Evolutionary conservation across 2,888 invertebrate genomes (phyloP), one percentile per base, ranked within the genome.

Genomic region (Vesta saturnalis): DNA sequence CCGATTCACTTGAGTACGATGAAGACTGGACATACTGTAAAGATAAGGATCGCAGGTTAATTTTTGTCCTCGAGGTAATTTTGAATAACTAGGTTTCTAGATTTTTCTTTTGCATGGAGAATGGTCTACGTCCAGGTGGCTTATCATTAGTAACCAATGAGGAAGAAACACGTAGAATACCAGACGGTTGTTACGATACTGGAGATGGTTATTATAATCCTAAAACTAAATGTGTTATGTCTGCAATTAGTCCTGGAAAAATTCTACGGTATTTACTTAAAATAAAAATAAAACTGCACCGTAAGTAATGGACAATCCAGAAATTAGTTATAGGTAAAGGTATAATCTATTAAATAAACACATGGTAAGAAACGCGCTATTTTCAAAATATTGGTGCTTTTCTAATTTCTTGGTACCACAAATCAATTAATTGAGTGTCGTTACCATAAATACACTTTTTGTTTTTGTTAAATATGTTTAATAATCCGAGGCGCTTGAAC

Each of bases 161-260:
- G 0, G 86, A 87, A 73, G 88, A 89, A 0, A 83, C 89, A 0
- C 83, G 88, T 21, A 74, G 80, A 0, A 87, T 94, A 35, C 91
- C 91, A 0, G 76, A 82, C 0, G 89, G 89, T 0, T 89, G 87
- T 76, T 94, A 90, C 77, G 94, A 94, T 75, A 87, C 89, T 0
- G 92, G 90, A 0, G 92, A 92, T 77, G 94, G 94, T 0, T 90
- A 92, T 77, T 92, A 86, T 77, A 86, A 90, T 73, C 87, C 89
- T 0, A 76, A 80, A 18, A 87, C 86, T 0, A 79, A 79, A 64
- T 81, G 79, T 61, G 76, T 89, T 3, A 84, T 82, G 69, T 85
- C 84, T 23, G 80, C 83, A 18, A 78, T 81, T 8, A 82, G 86
- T 57, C 70, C 81, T 1, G 78, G 70, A 15, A 78, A 79, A 67